phyloP scores from a whole-genome alignment of 2,797 vertebrate species.

The Cossypha caffra region DNA sequence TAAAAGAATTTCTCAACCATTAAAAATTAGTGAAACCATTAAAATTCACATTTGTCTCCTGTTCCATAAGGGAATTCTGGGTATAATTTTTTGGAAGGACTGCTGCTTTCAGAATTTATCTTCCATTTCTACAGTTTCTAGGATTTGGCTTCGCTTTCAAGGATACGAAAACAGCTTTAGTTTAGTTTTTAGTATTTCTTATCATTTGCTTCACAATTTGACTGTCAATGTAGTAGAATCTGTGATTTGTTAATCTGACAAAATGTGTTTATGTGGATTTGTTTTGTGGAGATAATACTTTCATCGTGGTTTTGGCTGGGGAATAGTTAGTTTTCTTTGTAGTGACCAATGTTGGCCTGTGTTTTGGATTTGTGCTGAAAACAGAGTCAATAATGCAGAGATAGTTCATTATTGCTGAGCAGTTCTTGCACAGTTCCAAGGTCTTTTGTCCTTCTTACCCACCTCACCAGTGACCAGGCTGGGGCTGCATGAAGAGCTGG shows the following conservation, averaged over 20 bases:
- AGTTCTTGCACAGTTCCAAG: neutral
- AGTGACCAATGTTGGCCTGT: neutral
- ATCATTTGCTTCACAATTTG: neutral
- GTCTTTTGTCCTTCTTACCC: neutral
- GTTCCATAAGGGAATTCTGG: neutral
- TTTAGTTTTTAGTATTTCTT: neutral
- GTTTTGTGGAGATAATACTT: neutral
- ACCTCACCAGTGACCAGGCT: neutral
- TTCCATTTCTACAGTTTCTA: neutral
- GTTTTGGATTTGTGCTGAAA: neutral
- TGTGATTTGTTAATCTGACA: neutral
- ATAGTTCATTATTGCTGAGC: neutral
- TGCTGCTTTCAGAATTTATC: neutral
- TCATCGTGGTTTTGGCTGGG: neutral
- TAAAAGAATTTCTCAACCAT: neutral
- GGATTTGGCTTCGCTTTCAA: neutral
- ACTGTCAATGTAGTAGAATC: neutral
- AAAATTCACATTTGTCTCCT: neutral
- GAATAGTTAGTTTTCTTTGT: neutral
- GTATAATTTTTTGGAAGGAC: neutral
- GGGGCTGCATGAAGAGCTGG: neutral
- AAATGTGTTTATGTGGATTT: neutral
- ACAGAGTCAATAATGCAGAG: neutral
- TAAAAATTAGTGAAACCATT: neutral
- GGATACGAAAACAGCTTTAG: neutral